Conservation (phyloP, 2,888 invertebrate species). For the Drosophila nigricruria region DNA sequence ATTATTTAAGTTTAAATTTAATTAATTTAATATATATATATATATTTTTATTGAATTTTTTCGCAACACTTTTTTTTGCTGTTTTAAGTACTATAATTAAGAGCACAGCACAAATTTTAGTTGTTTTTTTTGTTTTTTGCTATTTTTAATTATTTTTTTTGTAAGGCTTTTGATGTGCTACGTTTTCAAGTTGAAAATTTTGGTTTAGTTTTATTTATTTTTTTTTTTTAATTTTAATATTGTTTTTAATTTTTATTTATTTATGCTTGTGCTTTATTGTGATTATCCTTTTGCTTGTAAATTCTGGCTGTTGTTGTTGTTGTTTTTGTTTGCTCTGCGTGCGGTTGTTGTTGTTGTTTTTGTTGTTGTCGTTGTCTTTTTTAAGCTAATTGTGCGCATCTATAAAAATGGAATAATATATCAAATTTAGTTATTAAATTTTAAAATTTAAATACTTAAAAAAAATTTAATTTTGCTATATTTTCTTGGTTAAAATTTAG, state of each 20-base stretch:
- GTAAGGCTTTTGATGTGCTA: slow-evolving; percentile 76
- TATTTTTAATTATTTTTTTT: slow-evolving; percentile 45
- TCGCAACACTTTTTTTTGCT: slow-evolving; percentile 10
- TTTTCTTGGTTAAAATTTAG: no score
- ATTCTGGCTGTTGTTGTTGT: slow-evolving; percentile 62
- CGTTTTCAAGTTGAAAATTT: slow-evolving; percentile 49
- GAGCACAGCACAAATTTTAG: slow-evolving; percentile 72
- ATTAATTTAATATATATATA: slow-evolving; percentile 6
- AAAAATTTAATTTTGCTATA: no score
- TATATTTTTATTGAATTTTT: slow-evolving; percentile 32
- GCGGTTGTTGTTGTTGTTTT: slow-evolving; percentile 30
- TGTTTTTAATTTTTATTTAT: slow-evolving; percentile 13
- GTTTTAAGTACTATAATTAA: slow-evolving; percentile 47
- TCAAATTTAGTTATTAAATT: not conserved
- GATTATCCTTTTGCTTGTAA: slow-evolving; percentile 79
- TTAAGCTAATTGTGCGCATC: slow-evolving; percentile 78
- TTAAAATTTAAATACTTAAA: not conserved
- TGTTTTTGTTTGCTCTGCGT: slow-evolving; percentile 28
- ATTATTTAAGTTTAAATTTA: slow-evolving; percentile 6
- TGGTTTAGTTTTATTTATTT: slow-evolving; percentile 39
- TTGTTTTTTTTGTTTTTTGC: slow-evolving; percentile 1
- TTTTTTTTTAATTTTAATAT: slow-evolving; percentile 18
- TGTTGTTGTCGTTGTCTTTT: slow-evolving; percentile 45
- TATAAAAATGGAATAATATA: slow-evolving; percentile 41
- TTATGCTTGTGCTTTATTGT: slow-evolving; percentile 62